phyloP scores from a whole-genome alignment of 30 jellyfish, hydroid and myxozoan species.

The Aurelia aurita region DNA sequence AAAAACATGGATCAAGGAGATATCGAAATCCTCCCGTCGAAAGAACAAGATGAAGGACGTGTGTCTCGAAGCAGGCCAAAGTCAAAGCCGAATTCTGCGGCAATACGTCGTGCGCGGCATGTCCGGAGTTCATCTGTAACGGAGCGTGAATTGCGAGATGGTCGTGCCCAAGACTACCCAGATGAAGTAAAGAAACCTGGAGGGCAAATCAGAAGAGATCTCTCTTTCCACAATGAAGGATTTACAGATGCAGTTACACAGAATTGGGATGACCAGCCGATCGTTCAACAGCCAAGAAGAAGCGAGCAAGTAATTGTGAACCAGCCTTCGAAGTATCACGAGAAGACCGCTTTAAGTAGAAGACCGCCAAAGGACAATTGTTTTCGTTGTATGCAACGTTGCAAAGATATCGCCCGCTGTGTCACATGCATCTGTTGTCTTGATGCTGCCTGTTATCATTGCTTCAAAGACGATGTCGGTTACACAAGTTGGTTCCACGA shows the following conservation, averaged over 20 bases:
- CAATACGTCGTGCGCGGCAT: too few relatives aligned
- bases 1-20: background rate
- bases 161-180: too few relatives aligned
- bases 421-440: slow-evolving; percentile 93
- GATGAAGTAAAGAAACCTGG: too few relatives aligned
- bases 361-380: slow-evolving; percentile 20
- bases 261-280: background rate
- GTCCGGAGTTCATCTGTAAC: too few relatives aligned
- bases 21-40: background rate
- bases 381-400: slow-evolving; percentile 41
- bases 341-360: background rate
- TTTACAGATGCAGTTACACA: too few relatives aligned
- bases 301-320: background rate
- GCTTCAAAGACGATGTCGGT: slow-evolving; percentile 91
- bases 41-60: too few relatives aligned
- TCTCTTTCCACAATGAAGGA: too few relatives aligned
- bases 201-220: too few relatives aligned
- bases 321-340: background rate
- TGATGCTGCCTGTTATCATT: slow-evolving; percentile 89
- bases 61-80: too few relatives aligned
- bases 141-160: too few relatives aligned
- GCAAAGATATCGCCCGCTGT: slow-evolving; percentile 40
- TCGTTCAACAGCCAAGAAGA: background rate
- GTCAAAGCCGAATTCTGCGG: too few relatives aligned
- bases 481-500: slow-evolving; percentile 67